Conservation (phyloP, 2,797 vertebrate species). For the Hoplostethus atlanticus region DNA sequence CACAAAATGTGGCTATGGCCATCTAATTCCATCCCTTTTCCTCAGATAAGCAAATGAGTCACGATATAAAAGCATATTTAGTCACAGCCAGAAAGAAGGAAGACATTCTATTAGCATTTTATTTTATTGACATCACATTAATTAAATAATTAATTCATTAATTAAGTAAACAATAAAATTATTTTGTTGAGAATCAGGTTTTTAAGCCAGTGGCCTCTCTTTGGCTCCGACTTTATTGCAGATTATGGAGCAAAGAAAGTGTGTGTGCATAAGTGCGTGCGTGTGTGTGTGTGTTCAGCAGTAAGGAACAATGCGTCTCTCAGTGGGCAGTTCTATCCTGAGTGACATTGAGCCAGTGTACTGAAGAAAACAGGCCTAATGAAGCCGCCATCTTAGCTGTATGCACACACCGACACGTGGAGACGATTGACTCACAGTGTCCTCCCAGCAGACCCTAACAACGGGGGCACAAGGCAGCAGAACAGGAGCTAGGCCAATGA, state of each 20-base stretch:
- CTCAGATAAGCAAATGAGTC: conserved; percentile 35
- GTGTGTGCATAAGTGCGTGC: neutral
- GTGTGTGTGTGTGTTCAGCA: conserved; percentile 61
- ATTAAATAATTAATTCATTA: neutral
- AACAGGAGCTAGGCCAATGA: conserved; percentile 33
- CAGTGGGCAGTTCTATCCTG: conserved; percentile 47
- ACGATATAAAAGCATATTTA: conserved; percentile 1
- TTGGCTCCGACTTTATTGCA: conserved; percentile 8
- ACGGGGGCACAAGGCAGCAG: conserved; percentile 53
- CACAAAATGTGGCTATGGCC: conserved; percentile 18
- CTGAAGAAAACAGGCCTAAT: conserved; percentile 45
- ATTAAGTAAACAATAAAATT: neutral
- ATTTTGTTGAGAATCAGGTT: conserved; percentile 12
- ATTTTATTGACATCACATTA: neutral
- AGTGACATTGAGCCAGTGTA: conserved; percentile 58
- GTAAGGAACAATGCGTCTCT: conserved; percentile 81
- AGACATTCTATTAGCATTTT: neutral
- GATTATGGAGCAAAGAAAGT: conserved; percentile 41
- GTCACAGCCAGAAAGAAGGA: conserved; percentile 37
- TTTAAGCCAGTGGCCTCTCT: conserved; percentile 10
- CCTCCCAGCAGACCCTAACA: conserved; percentile 37
- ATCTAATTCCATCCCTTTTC: conserved; percentile 27
- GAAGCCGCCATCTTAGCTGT: conserved; percentile 55
- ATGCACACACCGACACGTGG: conserved; percentile 39
- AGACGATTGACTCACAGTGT: conserved; percentile 40